Percentiles rank a stretch among this genome's conserved stretches.
Evolutionary conservation across 2,113 vertebrate genomes (phyloP).

Genomic region (Plecotus auritus): DNA sequence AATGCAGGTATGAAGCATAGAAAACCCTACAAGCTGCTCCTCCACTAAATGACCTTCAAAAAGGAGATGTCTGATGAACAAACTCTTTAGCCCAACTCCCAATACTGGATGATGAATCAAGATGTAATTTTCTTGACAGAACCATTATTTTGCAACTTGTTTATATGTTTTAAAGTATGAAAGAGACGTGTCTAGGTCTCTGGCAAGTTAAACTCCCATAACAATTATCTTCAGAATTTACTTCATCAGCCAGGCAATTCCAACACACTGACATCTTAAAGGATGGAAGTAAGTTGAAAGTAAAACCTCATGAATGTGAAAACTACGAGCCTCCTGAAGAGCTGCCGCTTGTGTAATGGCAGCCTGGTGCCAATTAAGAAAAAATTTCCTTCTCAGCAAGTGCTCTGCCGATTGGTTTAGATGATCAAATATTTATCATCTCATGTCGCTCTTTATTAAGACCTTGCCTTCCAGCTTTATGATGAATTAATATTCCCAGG

Average conservation of each 20-base stretch:
- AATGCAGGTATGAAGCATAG: not conserved
- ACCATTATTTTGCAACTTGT: constrained; percentile 52
- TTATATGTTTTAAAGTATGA: constrained; percentile 56
- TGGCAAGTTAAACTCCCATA: constrained; percentile 56
- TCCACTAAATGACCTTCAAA: constrained; percentile 23
- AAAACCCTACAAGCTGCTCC: not conserved
- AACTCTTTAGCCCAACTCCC: constrained; percentile 28
- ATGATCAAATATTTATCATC: constrained; percentile 64
- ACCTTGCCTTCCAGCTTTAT: constrained; percentile 39
- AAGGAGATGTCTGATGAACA: constrained; percentile 40
- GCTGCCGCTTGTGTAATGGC: not conserved
- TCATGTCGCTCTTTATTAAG: constrained; percentile 47
- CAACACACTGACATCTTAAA: constrained; percentile 29
- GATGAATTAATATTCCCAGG: constrained; percentile 56
- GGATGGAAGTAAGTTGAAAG: constrained; percentile 23
- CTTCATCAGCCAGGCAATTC: constrained; percentile 29
- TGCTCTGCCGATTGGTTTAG: constrained; percentile 23
- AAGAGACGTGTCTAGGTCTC: constrained; percentile 40
- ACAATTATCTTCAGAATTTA: constrained; percentile 51
- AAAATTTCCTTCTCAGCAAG: constrained; percentile 43
- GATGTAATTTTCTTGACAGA: constrained; percentile 62
- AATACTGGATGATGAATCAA: constrained; percentile 50
- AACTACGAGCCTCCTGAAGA: not conserved
- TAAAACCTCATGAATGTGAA: constrained; percentile 14
- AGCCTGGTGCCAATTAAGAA: constrained; percentile 12